These are phyloP conservation scores for Lasioglossum lativentre DNA, from an alignment of 2,888 invertebrate genomes.

Conservation along the genomic window DNA sequence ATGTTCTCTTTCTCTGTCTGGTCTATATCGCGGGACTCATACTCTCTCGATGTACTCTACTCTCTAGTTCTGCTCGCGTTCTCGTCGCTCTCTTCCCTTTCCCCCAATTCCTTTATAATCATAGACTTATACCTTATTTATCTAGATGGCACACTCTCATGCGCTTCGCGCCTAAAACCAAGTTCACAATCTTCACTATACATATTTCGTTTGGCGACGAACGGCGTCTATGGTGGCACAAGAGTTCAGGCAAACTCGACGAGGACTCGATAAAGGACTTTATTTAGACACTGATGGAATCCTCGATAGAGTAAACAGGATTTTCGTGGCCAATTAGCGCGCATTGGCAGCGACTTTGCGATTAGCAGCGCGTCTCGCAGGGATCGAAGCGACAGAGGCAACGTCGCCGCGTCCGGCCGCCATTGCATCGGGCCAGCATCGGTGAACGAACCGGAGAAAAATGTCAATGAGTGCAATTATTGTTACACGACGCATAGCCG, in stretches of 20 bases:
- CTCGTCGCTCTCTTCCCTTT: no score
- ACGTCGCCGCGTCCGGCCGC: conserved; percentile 32
- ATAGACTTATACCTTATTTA: no score
- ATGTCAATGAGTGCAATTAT: conserved; percentile 82
- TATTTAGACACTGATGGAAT: not conserved
- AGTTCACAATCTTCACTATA: no score
- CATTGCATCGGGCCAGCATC: conserved; percentile 62
- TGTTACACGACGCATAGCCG: conserved; percentile 72
- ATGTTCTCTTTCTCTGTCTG: no score
- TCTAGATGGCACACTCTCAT: no score
- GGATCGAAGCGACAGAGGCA: conserved; percentile 30
- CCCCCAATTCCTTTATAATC: no score
- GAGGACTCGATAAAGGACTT: not conserved
- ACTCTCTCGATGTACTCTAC: no score
- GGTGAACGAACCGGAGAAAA: conserved; percentile 79
- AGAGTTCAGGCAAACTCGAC: not conserved
- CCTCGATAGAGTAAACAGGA: not conserved
- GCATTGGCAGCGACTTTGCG: conserved; percentile 43
- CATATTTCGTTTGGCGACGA: no score
- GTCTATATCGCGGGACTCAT: no score
- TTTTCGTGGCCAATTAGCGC: conserved; percentile 22
- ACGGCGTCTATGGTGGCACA: not conserved
- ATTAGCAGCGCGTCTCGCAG: conserved; percentile 14
- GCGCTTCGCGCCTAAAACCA: no score
- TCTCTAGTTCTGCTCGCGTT: no score